Base-by-base conservation (phyloP, 2,888 invertebrate genomes). In the Drosophila prostipennis region DNA sequence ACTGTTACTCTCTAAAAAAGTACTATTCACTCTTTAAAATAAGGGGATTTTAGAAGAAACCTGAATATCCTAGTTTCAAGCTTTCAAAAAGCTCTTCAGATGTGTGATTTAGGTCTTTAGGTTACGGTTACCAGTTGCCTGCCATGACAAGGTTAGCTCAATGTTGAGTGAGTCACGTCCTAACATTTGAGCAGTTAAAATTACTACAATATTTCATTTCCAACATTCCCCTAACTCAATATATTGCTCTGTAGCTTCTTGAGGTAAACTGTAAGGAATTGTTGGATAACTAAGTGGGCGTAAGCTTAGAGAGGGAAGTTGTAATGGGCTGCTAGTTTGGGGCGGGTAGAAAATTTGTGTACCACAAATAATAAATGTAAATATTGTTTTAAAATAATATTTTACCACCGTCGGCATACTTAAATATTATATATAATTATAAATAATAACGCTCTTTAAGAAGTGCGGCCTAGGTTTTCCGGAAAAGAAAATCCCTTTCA, bases 111-210 rank as follows among this genome's bases (percentile, higher is more conserved):
- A 29, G 19, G 42, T 46, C 51, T 74, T 16, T 68, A 16, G 52
- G 72, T 67, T 69, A 69, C 54, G 46, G 68, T 67, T 69, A 69
- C 59, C 63, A 60, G 57, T 53, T 54, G 60, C 53, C 64, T 59
- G 34, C 36, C 19, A 19, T 34, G 23, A 39, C 48, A 70, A 51
- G 46, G 32, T 45, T 45, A 48, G 14, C 72, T 81, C 78, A 58
- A 61, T 29, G 11, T 51, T 67, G 68, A 78, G 68, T 67, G 49
- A 45, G 40, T 34, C 13, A 3, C 7, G 34, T 16, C 7, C 7
- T 13, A 46, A 55, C 60, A 46, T 60, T 75, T 55, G 26, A 6
- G 14, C 16, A 2, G 29, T 43, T 34, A 6, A 48, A 40, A 19
- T 14, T 63, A 32, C 52, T 54, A 48, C 16, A 49, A 13, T 34